phyloP scores from a whole-genome alignment of 1,140 invertebrate genomes.

The Trinorchestia longiramus region DNA sequence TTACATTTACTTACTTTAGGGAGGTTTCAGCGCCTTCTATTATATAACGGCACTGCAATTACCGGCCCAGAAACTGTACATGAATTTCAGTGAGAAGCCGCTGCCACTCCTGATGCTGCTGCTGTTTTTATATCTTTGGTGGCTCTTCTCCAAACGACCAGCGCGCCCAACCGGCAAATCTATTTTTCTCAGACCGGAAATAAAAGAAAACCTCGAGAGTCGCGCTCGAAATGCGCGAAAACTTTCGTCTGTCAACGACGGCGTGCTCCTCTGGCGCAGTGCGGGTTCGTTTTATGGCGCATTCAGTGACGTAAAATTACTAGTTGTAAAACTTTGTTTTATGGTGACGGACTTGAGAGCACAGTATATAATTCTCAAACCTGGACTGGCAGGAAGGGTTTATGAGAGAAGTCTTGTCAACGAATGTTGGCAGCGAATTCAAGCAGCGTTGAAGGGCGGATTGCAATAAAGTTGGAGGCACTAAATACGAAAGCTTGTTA shows the following conservation, averaged over 20 bases:
- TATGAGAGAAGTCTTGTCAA: neutral
- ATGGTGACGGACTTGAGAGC: neutral
- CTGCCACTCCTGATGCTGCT: neutral
- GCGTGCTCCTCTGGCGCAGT: neutral
- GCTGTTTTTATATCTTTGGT: neutral
- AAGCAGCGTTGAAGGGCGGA: neutral
- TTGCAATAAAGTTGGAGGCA: neutral
- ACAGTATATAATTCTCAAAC: neutral
- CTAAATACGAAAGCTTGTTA: too few relatives aligned
- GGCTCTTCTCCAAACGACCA: neutral
- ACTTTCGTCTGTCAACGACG: neutral
- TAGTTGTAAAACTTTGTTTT: neutral
- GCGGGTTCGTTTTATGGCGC: neutral
- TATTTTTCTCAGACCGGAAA: constrained; percentile 20
- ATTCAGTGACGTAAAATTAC: neutral
- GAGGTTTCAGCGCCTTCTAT: too few relatives aligned
- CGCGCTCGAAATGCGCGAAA: neutral
- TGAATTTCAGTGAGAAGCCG: neutral
- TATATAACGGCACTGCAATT: neutral
- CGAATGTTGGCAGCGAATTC: neutral
- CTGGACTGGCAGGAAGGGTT: neutral
- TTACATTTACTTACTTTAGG: neutral
- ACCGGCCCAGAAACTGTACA: too few relatives aligned
- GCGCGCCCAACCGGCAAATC: neutral
- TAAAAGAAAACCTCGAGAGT: constrained; percentile 11